Base-by-base conservation (phyloP, 2,113 vertebrate genomes). In the Varanus salvator region DNA sequence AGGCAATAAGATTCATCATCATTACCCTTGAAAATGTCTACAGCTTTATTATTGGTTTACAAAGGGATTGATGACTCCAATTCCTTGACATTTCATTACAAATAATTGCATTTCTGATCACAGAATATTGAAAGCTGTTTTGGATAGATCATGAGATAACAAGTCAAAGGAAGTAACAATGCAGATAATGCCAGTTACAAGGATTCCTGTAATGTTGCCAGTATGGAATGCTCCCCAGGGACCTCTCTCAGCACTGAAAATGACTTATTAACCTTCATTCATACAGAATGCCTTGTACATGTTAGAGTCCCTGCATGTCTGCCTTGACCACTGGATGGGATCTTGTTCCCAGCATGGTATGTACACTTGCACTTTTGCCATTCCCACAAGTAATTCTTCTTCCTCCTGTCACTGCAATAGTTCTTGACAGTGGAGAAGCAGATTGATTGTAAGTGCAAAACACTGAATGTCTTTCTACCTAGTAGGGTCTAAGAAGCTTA, bases 81-180 rank as follows among this genome's bases (percentile, higher is more conserved):
- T 60, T 92, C 34, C 60, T 92, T 92, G 89, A 84, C 84, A 88
- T 44, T 17, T 81, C 69, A 50, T 81, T 80, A 57, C 92, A 93
- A 92, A 85, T 91, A 91, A 91, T 85, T 92, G 84, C 84, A 86
- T 91, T 82, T 93, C 86, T 92, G 86, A 75, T 66, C 83, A 74
- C 90, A 93, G n/a, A 34, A 25, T 80, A 23, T 85, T 29, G 34
- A 89, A 89, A 57, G 19, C 7, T 4, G 2, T 44, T 93, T 85
- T 68, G 69, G 6, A 69, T 81, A 83, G 77, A 69, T 80, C 27
- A 0, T 19, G 3, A 57, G 50, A 83, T 80, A 27, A 54, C 78
- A 54, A 31, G 11, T 31, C 27, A 54, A 31, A 48, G n/a, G 44
- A 71, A 85, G 19, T 21, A 71, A 72, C 19, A 85, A 27, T 44